Base-by-base conservation (phyloP, 2,113 vertebrate genomes). In the Zosterops hypoxanthus region DNA sequence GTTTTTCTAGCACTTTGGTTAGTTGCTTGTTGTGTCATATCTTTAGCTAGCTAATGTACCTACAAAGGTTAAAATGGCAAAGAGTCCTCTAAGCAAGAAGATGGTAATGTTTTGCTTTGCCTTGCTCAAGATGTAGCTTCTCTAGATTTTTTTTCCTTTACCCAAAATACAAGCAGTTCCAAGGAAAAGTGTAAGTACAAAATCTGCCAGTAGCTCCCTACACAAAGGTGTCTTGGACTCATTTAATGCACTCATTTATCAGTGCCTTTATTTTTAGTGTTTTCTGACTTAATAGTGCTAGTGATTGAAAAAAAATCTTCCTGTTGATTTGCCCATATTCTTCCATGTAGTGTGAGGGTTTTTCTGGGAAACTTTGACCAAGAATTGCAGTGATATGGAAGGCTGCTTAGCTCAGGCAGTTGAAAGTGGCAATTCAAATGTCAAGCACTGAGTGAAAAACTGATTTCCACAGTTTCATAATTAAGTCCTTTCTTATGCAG, bases 401-500 rank as follows among this genome's bases (percentile, higher is more conserved):
- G 47, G 31, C 46, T 82, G 59, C 56, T 88, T n/a, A 42, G 23
- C 18, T 77, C 31, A 44, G 55, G 9, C n/a, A 49, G 36, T 33
- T 90, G 34, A 44, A 88, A 91, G 68, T 17, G 46, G 47, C 41
- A 75, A 49, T 83, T 92, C 44, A 73, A 78, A 81, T 81, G 63
- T 88, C 82, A 93, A 81, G 79, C 47, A 56, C 87, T 56, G 57
- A 84, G 52, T 36, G 49, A 85, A 59, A 59, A 82, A 75, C 60
- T 60, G 56, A 78, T 84, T 89, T 89, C 65, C 78, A 66, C 39
- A 34, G 47, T 88, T 88, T 75, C 39, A 11, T 84, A 94, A 94
- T 76, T 57, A 80, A 70, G 39, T 55, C 46, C 79, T 90, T 90
- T 90, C 70, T 94, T 31, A 8, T 46, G 20, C 41, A 88, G 65